Evolutionary conservation across 2,888 invertebrate genomes (phyloP).

Genomic region (Eulithis prunata): DNA sequence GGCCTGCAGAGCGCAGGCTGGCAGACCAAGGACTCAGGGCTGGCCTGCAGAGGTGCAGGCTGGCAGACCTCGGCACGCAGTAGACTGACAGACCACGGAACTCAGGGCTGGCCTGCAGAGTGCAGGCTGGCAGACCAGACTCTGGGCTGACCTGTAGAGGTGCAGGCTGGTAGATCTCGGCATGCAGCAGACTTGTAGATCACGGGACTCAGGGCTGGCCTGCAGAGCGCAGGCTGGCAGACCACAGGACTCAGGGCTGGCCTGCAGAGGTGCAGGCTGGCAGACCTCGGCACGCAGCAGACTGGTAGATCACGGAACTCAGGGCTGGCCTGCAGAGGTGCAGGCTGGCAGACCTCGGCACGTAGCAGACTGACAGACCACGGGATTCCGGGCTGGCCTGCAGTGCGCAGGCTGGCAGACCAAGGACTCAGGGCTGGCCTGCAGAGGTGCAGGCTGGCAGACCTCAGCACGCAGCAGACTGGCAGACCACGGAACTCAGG

Average conservation of each 20-base stretch:
- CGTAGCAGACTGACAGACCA: background rate
- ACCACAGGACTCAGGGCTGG: background rate
- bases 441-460: constrained; percentile 1
- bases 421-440: background rate
- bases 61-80: background rate
- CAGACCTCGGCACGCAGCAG: background rate
- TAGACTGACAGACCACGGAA: background rate
- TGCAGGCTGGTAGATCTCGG: constrained; percentile 1
- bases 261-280: background rate
- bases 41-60: background rate
- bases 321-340: background rate
- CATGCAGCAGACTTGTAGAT: constrained; percentile 1
- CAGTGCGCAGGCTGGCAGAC: constrained; percentile 1
- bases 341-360: constrained; percentile 4
- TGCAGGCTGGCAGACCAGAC: constrained; percentile 5
- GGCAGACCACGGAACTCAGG: background rate
- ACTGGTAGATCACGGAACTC: too few species aligned
- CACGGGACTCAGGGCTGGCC: background rate
- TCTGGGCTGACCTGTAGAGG: background rate
- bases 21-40: constrained; percentile 4
- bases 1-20: background rate
- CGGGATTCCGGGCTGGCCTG: too few species aligned
- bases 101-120: background rate
- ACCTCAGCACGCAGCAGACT: background rate
- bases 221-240: background rate